Percentiles rank a stretch among this genome's conserved stretches.
These are phyloP conservation scores for Montipora cactus DNA, from an alignment of 64 coral and sea anemone genomes.

Conservation along the genomic window DNA sequence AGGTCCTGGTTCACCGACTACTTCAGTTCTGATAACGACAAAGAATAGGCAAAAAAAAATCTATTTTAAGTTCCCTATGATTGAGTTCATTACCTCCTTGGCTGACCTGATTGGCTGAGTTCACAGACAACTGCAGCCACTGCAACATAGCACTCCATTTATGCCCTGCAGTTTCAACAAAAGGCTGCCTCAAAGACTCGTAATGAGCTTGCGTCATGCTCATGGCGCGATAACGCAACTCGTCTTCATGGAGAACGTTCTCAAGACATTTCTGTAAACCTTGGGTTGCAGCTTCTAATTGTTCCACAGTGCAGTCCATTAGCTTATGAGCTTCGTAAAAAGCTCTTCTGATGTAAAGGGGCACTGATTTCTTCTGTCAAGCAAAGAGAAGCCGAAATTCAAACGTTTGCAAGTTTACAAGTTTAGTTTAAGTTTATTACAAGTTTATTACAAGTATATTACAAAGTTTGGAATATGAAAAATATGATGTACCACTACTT, in stretches of 20 bases:
- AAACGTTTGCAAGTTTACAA: too few relatives aligned
- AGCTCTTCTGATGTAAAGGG: conserved; percentile 60
- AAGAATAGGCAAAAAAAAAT: neutral
- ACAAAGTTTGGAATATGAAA: too few relatives aligned
- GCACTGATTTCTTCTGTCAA: conserved; percentile 9
- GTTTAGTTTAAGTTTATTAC: too few relatives aligned
- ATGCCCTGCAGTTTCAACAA: neutral
- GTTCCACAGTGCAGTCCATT: conserved; percentile 54
- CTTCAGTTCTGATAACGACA: neutral
- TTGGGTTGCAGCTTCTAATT: conserved; percentile 66
- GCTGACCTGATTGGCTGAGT: neutral
- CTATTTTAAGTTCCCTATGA: too few relatives aligned
- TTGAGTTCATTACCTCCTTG: neutral
- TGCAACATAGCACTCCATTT: neutral
- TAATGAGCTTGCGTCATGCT: conserved; percentile 42
- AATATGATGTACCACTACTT: too few relatives aligned
- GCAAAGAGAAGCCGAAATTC: neutral
- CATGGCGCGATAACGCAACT: neutral
- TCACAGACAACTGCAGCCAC: neutral
- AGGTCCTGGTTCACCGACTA: too few relatives aligned
- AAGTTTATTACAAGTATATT: too few relatives aligned
- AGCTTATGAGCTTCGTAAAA: conserved; percentile 63
- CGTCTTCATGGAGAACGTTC: conserved; percentile 77
- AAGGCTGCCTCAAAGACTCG: conserved; percentile 21
- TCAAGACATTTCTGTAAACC: conserved; percentile 71